Evolutionary conservation across 2,888 invertebrate genomes (phyloP).

Genomic region (Morpho achilles): DNA sequence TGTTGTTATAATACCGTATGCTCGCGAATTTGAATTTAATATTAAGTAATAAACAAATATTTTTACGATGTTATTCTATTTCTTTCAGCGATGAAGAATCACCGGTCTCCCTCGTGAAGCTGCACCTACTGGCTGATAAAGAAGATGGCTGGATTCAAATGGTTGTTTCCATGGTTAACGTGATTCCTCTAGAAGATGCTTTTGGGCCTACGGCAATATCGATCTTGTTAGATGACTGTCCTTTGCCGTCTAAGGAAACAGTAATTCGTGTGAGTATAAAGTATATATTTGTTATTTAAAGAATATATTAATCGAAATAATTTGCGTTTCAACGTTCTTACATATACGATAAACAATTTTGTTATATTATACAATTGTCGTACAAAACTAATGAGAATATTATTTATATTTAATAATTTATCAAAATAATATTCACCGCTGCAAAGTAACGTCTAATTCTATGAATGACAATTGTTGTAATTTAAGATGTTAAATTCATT

Average conservation of each 20-base stretch:
- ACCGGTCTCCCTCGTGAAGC: conserved; percentile 88
- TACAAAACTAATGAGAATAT: too few species aligned
- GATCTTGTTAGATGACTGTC: conserved; percentile 93
- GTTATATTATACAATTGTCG: too few species aligned
- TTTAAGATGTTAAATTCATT: too few species aligned
- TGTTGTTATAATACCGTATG: too few species aligned
- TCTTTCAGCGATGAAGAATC: conserved; percentile 90
- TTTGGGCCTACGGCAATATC: conserved; percentile 95
- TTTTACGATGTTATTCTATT: neutral
- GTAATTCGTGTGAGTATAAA: conserved; percentile 79
- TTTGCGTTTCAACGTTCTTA: too few species aligned
- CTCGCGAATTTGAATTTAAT: neutral
- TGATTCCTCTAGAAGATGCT: conserved; percentile 90
- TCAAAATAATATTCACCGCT: too few species aligned
- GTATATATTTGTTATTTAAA: neutral
- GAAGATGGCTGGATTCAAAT: conserved; percentile 95
- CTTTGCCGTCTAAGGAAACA: conserved; percentile 87
- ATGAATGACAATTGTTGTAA: too few species aligned
- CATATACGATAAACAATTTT: too few species aligned
- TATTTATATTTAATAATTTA: too few species aligned
- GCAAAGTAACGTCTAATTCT: too few species aligned
- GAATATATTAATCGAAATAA: too few species aligned
- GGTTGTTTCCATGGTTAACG: conserved; percentile 88
- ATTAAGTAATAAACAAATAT: neutral
- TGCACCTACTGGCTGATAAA: conserved; percentile 92